Evolutionary conservation across 2,888 invertebrate genomes (phyloP), one percentile per base, ranked within the genome.

Genomic region (Salticus scenicus): DNA sequence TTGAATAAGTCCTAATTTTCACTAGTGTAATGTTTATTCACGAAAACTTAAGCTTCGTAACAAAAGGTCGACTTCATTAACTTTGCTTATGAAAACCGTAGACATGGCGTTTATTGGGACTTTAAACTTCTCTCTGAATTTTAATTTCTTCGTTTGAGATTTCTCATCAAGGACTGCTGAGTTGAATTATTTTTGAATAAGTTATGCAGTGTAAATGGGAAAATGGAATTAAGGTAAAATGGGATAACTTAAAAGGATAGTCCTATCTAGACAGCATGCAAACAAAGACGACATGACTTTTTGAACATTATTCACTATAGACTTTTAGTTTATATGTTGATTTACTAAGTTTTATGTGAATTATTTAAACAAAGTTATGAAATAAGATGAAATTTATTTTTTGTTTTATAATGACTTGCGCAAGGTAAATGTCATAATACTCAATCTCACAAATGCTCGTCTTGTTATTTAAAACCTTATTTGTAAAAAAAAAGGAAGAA

Each of bases 1-100:
- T 57, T 57, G 7, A 57, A 57, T 57, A 24, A 57, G 57, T 57
- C 57, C 57, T 57, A 57, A 57, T 24, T 57, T 57, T 57, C 57
- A 57, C 8, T 24, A 2, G 5, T 7, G 24, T 24, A 57, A 57
- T 57, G 57, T 5, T 24, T 24, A 24, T 24, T 24, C 24, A 5
- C 20, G 7, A 24, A 57, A 57, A 57, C 20, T 57, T 17, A 1
- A 7, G 24, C 20, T 12, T 17, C 24, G 24, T 24, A 24, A 57
- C 57, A 57, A 24, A 57, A 57, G 57, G 24, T 57, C 57, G 24
- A 57, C 57, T 57, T 57, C 57, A 57, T 57, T 57, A 57, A 24
- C 57, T 24, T 24, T 7, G 57, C 57, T 57, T 57, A 57, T 57
- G 57, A 57, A 57, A 24, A 57, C 24, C 24, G 57, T 57, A 57